Percentiles rank a stretch among this genome's conserved stretches.
These are phyloP conservation scores for Glareola pratincola DNA, from an alignment of 2,113 vertebrate genomes.

Conservation along the genomic window DNA sequence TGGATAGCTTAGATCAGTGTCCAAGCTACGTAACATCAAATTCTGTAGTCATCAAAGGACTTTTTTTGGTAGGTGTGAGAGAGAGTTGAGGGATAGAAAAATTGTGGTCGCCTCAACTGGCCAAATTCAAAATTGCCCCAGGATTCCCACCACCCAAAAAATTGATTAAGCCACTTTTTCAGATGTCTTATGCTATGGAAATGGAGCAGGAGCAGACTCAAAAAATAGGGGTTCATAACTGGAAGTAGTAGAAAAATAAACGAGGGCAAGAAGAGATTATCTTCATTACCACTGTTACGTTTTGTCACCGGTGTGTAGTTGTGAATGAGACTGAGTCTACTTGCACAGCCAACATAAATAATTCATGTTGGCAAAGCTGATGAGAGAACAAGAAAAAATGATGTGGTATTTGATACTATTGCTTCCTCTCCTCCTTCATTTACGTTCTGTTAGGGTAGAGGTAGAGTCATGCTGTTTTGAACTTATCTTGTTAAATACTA, in stretches of 20 bases:
- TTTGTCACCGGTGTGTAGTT: background rate
- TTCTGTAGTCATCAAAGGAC: background rate
- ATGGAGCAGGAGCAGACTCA: background rate
- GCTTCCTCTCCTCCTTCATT: slow-evolving; percentile 12
- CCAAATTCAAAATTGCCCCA: background rate
- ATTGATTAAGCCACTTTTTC: background rate
- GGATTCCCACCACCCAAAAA: background rate
- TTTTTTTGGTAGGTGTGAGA: background rate
- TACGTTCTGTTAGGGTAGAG: background rate
- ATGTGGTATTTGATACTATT: background rate
- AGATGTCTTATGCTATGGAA: background rate
- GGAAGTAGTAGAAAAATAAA: background rate
- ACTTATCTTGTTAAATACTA: background rate
- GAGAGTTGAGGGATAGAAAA: background rate
- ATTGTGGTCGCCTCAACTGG: background rate
- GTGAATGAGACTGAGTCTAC: slow-evolving; percentile 15
- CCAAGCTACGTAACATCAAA: background rate
- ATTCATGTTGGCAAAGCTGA: slow-evolving; percentile 32
- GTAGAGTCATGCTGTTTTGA: background rate
- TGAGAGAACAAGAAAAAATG: slow-evolving; percentile 23
- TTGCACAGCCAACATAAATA: slow-evolving; percentile 26
- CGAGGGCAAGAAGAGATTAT: background rate
- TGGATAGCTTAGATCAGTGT: background rate
- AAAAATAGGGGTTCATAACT: background rate
- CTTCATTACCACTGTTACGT: background rate